Base-by-base conservation (phyloP, 2,888 invertebrate species). In the Ctenicera cuprea region DNA sequence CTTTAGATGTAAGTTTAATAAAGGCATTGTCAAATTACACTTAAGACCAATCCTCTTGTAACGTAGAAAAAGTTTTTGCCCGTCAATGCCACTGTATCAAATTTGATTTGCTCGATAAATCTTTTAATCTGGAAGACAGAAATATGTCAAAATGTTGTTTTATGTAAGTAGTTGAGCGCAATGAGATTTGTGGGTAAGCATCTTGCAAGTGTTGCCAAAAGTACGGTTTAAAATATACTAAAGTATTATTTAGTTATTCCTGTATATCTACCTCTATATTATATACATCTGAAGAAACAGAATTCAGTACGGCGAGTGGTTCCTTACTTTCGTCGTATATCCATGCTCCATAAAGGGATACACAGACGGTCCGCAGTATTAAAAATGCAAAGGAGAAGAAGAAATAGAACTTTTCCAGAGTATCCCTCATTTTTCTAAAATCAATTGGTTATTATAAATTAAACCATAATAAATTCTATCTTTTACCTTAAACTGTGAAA, bases 221-320 rank as follows among this genome's bases (percentile, higher is more conserved):
- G n/a, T n/a, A n/a, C n/a, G n/a, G n/a, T n/a, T n/a, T n/a, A n/a
- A n/a, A n/a, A n/a, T n/a, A n/a, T n/a, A n/a, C n/a, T n/a, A n/a
- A n/a, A n/a, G n/a, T n/a, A n/a, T n/a, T n/a, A n/a, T n/a, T n/a
- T n/a, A n/a, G n/a, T 26, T 26, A 26, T 26, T 26, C 26, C 5
- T 2, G 26, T 26, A 2, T 26, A 26, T 26, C 3, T 33, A 77
- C 77, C 50, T 78, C 77, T 26, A 76, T 86, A 76, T 91, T 91
- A 79, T 92, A 93, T 8, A 90, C 89, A 0, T 89, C 88, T 0
- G 90, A 90, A 0, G 92, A 90, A 0, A 92, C 91, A 43, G 91
- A 90, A 81, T 92, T 92, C n/a, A 93, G 81, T 0, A 91, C 88
- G 9, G 75, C 73, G 12, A 82, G 73, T 3, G 85, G 83, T 70